These are phyloP conservation scores for Doris montereyensis DNA, from an alignment of 2,888 invertebrate genomes.

Conservation along the genomic window DNA sequence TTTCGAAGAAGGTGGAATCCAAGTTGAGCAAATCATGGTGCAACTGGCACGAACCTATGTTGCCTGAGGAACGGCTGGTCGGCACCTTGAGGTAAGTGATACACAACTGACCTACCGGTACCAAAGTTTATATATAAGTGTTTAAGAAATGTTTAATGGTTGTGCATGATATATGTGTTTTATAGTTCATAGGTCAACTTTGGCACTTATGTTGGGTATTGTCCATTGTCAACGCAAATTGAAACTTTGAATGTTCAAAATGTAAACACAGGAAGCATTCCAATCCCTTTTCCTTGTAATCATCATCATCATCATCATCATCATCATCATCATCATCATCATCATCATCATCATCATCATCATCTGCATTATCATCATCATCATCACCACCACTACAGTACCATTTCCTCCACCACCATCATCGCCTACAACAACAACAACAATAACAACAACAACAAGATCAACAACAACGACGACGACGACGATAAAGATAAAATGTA, in stretches of 20 bases:
- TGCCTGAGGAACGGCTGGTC: conserved; percentile 23
- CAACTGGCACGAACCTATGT: conserved; percentile 22
- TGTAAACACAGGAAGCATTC: neutral
- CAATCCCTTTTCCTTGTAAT: neutral
- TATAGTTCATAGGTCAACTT: no score
- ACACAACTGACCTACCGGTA: no score
- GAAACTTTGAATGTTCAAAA: no score
- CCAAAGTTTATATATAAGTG: no score
- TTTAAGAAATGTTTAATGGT: no score
- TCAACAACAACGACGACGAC: no score
- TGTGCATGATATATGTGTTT: no score
- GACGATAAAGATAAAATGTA: no score
- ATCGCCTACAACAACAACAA: neutral
- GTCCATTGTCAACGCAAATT: no score
- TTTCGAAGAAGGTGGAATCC: conserved; percentile 10
- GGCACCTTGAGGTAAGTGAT: conserved; percentile 30
- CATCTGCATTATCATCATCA: neutral
- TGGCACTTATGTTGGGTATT: no score
- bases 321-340: neutral
- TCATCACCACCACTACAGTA: neutral
- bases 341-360: neutral
- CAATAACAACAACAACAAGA: neutral
- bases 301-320: neutral
- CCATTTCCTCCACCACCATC: neutral
- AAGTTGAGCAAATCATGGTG: conserved; percentile 17